Evolutionary conservation across 2,113 vertebrate species (phyloP).

Genomic region (Daboia siamensis): DNA sequence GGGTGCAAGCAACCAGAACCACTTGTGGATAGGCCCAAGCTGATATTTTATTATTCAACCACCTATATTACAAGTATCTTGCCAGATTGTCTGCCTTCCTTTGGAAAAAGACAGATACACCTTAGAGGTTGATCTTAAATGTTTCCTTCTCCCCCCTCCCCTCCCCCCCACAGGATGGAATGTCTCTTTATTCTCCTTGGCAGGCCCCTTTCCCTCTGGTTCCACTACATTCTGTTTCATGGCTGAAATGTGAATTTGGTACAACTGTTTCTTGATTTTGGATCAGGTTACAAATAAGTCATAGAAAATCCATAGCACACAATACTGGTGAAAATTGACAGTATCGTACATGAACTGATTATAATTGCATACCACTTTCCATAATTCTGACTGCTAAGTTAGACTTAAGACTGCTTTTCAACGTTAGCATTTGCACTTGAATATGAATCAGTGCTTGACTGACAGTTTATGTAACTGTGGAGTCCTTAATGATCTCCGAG

Average conservation of each 20-base stretch:
- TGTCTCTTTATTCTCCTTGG: neutral
- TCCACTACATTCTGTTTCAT: neutral
- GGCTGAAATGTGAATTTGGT: neutral
- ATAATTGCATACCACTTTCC: neutral
- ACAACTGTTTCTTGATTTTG: neutral
- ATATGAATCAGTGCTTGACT: neutral
- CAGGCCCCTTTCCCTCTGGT: neutral
- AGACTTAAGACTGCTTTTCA: conserved; percentile 2
- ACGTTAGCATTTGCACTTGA: conserved; percentile 6
- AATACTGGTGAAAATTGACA: neutral
- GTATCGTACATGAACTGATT: neutral
- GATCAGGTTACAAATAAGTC: neutral
- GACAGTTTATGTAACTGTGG: neutral
- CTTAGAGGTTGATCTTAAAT: neutral
- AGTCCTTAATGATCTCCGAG: neutral
- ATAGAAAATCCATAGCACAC: neutral
- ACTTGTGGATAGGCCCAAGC: neutral
- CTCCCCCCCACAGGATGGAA: neutral
- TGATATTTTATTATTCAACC: neutral
- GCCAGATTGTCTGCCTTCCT: neutral
- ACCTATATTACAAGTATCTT: neutral
- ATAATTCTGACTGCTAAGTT: neutral
- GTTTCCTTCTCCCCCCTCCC: neutral
- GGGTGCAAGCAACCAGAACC: neutral
- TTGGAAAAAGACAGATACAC: neutral